Base-by-base conservation (phyloP, 2,797 vertebrate genomes). In the Hemitrygon akajei region DNA sequence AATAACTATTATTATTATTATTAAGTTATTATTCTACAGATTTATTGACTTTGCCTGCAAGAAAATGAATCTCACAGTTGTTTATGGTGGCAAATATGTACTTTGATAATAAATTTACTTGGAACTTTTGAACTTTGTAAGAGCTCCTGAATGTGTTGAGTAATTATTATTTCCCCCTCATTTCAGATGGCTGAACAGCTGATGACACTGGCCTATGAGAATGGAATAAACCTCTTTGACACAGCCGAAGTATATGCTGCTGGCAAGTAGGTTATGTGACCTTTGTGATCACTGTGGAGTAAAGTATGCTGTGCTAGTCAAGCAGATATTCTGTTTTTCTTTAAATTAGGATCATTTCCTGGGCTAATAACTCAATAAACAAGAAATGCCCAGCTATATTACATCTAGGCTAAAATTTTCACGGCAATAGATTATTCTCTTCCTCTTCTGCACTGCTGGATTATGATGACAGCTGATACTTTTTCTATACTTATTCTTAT, bases 141-240 rank as follows among this genome's bases (percentile, higher is more conserved):
- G 60, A 60, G 56, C 56, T 60, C 58, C 7, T 37, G 63, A 66
- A 9, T 69, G 14, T 0, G 16, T 69, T 89, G n/a, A 66, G 34
- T 69, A 69, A 18, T 34, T 63, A 30, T 75, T 47, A 47, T 93
- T 56, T 16, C 40, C 12, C 3, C 69, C 47, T 56, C 56, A 40
- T 93, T 93, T 77, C 98, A 99, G 99, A 98, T 98, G 98, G 99
- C 99, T 0, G 99, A 99, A 96, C 98, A 99, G 97, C 97, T 99
- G 95, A 98, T 99, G 98, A 99, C 98, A 95, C 95, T 99, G 96
- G 99, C 99, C 94, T 99, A 99, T 3, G 99, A 99, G 96, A 99
- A 99, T 0, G 98, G 99, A 96, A 99, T 99, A 96, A 99, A 99
- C 97, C 98, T 99, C 95, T 99, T 99, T 58, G 99, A 99, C 96